Conservation (phyloP, 2,797 vertebrate genomes). For the Luscinia megarhynchos region DNA sequence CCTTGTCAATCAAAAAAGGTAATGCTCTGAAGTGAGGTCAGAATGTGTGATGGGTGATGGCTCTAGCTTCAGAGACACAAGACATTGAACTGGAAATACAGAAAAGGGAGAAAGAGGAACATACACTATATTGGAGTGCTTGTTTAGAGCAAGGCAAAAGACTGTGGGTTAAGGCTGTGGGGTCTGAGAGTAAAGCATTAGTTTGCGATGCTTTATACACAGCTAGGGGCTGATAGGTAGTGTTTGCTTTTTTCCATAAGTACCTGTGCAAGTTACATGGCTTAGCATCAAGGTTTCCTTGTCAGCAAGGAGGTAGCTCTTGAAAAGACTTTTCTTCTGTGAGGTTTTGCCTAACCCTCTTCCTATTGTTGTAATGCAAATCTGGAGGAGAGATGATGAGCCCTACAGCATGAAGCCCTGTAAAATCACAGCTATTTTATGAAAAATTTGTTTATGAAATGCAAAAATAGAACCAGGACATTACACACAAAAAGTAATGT, state of each 20-base stretch:
- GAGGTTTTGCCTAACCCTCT: neutral
- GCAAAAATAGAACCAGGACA: neutral
- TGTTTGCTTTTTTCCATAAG: neutral
- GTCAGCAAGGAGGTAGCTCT: neutral
- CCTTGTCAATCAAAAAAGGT: neutral
- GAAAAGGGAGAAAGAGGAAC: neutral
- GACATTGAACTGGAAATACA: neutral
- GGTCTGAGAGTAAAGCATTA: neutral
- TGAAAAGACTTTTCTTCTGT: neutral
- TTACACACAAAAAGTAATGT: neutral
- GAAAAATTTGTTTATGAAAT: neutral
- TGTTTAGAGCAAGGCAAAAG: neutral
- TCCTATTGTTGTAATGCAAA: neutral
- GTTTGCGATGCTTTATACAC: neutral
- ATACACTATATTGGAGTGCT: neutral
- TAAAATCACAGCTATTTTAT: neutral
- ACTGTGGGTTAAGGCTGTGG: neutral
- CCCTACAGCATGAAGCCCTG: neutral
- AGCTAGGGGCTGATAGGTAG: neutral
- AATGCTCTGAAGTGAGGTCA: neutral
- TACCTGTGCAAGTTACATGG: neutral
- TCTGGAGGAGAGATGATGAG: neutral
- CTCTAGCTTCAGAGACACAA: neutral
- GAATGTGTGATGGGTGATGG: neutral
- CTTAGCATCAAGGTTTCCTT: neutral